Percentiles rank a stretch among this genome's conserved stretches.
Conservation (phyloP, 2,113 vertebrate species). For the Oreotragus oreotragus region DNA sequence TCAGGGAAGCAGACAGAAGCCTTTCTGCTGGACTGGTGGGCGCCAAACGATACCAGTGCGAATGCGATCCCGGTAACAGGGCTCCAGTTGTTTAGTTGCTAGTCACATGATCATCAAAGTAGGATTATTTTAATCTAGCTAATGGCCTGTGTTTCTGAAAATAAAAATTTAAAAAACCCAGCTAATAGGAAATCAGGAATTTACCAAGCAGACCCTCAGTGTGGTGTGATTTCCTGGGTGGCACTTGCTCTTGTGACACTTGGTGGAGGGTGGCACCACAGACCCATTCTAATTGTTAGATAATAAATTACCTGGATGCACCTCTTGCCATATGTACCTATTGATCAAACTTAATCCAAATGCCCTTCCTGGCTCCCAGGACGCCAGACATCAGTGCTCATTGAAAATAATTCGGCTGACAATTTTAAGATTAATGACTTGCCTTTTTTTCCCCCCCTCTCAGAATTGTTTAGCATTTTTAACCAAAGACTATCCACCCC, state of each 20-base stretch:
- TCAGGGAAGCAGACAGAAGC: not conserved
- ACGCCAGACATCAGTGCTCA: conserved; percentile 75
- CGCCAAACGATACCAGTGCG: not conserved
- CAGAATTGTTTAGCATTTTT: conserved; percentile 80
- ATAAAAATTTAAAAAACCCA: not conserved
- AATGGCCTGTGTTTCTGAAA: not conserved
- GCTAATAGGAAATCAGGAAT: not conserved
- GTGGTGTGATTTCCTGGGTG: not conserved
- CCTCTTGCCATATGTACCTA: conserved; percentile 81
- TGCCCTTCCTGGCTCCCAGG: conserved; percentile 70
- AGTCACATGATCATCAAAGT: not conserved
- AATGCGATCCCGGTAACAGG: not conserved
- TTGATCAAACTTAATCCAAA: conserved; percentile 83
- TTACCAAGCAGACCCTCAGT: not conserved
- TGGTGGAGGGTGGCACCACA: conserved; percentile 54
- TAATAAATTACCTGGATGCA: conserved; percentile 79
- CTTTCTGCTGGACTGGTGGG: not conserved
- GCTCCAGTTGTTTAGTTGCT: not conserved
- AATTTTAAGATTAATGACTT: conserved; percentile 85
- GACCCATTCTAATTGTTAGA: conserved; percentile 77
- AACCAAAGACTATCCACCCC: conserved; percentile 56
- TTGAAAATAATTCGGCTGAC: conserved; percentile 85
- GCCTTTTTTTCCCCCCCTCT: not conserved
- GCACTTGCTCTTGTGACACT: conserved; percentile 37
- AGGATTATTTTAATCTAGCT: not conserved